Conservation (phyloP, 2,113 vertebrate species). For the Pyrgilauda ruficollis region DNA sequence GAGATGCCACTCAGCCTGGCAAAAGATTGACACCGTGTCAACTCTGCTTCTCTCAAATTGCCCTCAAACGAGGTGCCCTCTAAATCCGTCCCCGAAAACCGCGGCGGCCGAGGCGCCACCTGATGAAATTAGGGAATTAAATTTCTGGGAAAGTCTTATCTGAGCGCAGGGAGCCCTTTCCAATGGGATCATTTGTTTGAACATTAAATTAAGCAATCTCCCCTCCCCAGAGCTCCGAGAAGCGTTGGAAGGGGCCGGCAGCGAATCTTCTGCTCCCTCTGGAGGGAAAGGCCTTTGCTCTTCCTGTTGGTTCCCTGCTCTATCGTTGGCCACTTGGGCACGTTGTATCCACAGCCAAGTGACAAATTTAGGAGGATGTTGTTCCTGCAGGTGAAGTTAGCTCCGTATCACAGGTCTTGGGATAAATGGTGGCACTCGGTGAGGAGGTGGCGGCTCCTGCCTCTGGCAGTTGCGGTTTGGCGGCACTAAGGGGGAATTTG, state of each 20-base stretch:
- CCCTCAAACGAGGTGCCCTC: conserved; percentile 7
- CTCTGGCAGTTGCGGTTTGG: not conserved
- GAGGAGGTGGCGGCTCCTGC: not conserved
- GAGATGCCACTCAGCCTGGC: not conserved
- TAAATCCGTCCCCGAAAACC: not conserved
- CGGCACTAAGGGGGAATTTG: not conserved
- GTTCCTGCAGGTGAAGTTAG: not conserved
- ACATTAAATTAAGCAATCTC: not conserved
- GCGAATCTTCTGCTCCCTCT: not conserved
- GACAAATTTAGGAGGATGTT: not conserved
- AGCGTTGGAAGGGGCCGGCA: not conserved
- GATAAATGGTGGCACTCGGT: not conserved
- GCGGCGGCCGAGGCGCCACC: accelerated
- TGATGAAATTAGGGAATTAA: conserved; percentile 42
- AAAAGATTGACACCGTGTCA: not conserved
- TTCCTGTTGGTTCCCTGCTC: not conserved
- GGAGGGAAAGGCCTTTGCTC: not conserved
- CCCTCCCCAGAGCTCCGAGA: not conserved
- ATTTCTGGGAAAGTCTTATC: conserved; percentile 27
- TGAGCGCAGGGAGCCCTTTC: not conserved
- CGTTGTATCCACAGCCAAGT: not conserved
- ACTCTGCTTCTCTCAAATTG: conserved; percentile 22
- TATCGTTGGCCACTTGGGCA: not conserved
- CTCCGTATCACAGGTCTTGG: not conserved
- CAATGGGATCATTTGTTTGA: not conserved